phyloP scores from a whole-genome alignment of 53 echinoderm and acorn worm genomes.

The Holothuria scabra region DNA sequence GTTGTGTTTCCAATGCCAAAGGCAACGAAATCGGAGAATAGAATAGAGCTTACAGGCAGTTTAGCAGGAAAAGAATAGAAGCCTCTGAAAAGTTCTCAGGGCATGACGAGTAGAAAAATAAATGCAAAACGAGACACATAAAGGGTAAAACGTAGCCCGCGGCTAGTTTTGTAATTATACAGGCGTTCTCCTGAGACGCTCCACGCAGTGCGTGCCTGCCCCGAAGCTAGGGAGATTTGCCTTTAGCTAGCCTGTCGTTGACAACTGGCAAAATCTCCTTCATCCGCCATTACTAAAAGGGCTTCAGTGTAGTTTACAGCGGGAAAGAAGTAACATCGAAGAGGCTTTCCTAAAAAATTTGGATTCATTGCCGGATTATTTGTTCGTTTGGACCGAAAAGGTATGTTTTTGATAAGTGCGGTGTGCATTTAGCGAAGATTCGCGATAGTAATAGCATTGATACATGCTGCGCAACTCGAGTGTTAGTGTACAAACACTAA shows the following conservation, averaged over 20 bases:
- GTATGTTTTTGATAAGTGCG: conserved; percentile 29
- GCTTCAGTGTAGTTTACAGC: conserved; percentile 30
- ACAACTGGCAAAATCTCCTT: conserved; percentile 49
- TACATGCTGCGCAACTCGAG: too few relatives aligned
- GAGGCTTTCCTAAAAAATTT: conserved; percentile 11
- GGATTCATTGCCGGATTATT: conserved; percentile 47
- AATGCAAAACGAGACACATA: conserved; percentile 58
- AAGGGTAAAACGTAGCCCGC: conserved; percentile 56
- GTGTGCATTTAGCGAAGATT: too few relatives aligned
- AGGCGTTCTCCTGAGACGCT: conserved; percentile 42
- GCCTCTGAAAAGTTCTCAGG: conserved; percentile 48
- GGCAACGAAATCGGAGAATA: conserved; percentile 50
- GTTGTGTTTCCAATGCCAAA: conserved; percentile 40
- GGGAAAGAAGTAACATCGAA: conserved; percentile 22
- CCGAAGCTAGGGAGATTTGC: conserved; percentile 54
- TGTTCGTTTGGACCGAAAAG: conserved; percentile 36
- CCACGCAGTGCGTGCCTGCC: conserved; percentile 52
- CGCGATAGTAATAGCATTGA: too few relatives aligned
- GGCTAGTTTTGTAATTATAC: conserved; percentile 55
- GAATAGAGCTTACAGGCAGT: conserved; percentile 48
- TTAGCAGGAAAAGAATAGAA: conserved; percentile 52
- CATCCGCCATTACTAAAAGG: conserved; percentile 46
- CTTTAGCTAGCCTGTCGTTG: conserved; percentile 50
- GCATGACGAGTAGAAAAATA: conserved; percentile 54
- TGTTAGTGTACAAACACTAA: too few relatives aligned